These are phyloP conservation scores for Brachionus asplanchnoidis DNA, from an alignment of 1,140 invertebrate species.

Conservation along the genomic window DNA sequence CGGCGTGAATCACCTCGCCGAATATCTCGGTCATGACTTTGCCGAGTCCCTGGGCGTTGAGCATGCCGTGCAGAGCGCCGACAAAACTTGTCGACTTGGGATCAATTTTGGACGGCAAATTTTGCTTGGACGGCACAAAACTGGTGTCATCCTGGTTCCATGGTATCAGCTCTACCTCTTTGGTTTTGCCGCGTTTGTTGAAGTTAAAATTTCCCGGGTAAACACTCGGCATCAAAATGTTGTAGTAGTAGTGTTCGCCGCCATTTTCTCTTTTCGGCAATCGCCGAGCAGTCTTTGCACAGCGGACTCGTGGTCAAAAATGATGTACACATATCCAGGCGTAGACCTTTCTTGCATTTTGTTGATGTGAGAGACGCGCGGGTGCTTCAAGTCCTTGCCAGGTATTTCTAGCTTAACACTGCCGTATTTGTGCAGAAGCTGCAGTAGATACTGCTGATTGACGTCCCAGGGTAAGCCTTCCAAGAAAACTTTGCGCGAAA, in stretches of 20 bases:
- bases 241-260: constrained; percentile 73
- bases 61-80: constrained; percentile 90
- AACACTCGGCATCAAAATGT: constrained; percentile 63
- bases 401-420: constrained; percentile 84
- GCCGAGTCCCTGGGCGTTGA: constrained; percentile 82
- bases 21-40: constrained; percentile 92
- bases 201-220: background rate
- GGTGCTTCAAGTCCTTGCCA: constrained; percentile 66
- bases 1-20: constrained; percentile 83
- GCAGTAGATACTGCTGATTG: constrained; percentile 64
- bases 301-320: constrained; percentile 83
- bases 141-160: constrained; percentile 30
- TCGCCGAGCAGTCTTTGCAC: constrained; percentile 76
- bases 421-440: constrained; percentile 73
- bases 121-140: background rate
- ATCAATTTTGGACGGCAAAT: constrained; percentile 44
- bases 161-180: constrained; percentile 24
- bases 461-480: constrained; percentile 96
- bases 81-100: constrained; percentile 73
- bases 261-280: constrained; percentile 69
- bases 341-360: constrained; percentile 14
- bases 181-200: background rate
- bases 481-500: constrained; percentile 75
- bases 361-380: constrained; percentile 43
- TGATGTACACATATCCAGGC: constrained; percentile 77